Evolutionary conservation across 2,113 vertebrate genomes (phyloP).

Genomic region (Ochotona curzoniae): DNA sequence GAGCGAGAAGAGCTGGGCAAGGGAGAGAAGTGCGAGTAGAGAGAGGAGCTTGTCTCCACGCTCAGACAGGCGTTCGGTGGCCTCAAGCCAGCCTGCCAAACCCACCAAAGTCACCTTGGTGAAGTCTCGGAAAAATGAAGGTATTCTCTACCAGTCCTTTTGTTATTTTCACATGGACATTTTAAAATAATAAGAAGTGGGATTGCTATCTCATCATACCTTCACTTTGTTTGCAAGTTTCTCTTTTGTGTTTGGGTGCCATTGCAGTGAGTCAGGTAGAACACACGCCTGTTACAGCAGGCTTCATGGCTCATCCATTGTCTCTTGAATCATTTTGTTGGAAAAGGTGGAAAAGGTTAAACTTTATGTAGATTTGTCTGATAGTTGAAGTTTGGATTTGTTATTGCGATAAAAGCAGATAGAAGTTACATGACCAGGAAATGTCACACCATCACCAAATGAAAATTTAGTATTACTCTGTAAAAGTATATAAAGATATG

Average conservation of each 20-base stretch:
- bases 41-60: conserved; percentile 95
- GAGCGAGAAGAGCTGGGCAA: conserved; percentile 89
- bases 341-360: background rate
- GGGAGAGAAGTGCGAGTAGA: conserved; percentile 94
- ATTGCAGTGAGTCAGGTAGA: background rate
- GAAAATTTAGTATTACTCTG: background rate
- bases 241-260: background rate
- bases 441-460: background rate
- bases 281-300: background rate
- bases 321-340: background rate
- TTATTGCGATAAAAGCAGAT: background rate
- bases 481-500: background rate
- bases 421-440: background rate
- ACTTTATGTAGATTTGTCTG: background rate
- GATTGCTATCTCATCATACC: background rate
- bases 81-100: conserved; percentile 94
- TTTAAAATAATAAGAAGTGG: background rate
- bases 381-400: background rate
- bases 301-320: background rate
- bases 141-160: conserved; percentile 79
- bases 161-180: background rate
- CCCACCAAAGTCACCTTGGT: conserved; percentile 98
- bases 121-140: conserved; percentile 99
- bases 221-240: background rate
- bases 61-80: conserved; percentile 93